Conservation (phyloP, 1,140 invertebrate genomes). For the Heliconius congener region DNA sequence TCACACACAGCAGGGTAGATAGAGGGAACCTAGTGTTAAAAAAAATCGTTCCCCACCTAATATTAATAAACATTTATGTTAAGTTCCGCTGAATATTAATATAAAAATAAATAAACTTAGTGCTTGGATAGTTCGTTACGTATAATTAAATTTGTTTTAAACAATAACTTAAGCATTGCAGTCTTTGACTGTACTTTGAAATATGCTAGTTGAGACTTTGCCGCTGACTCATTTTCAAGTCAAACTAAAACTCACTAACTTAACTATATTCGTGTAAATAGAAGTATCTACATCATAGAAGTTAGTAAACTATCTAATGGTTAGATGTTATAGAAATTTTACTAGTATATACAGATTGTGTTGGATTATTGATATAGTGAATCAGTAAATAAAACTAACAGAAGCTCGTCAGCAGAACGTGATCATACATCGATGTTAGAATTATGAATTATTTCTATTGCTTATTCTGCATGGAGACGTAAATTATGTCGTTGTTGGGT, state of each 20-base stretch:
- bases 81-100: too few species aligned
- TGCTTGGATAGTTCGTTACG: background rate
- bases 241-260: slow-evolving; percentile 1
- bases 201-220: background rate
- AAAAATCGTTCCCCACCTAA: too few species aligned
- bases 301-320: background rate
- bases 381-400: background rate
- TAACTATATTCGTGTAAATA: slow-evolving; percentile 4
- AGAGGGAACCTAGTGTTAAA: too few species aligned
- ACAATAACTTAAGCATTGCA: slow-evolving; percentile 4
- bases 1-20: too few species aligned
- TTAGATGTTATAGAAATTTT: too few species aligned
- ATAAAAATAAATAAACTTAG: background rate
- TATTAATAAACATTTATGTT: too few species aligned
- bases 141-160: slow-evolving; percentile 5
- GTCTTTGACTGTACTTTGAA: slow-evolving; percentile 3
- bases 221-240: slow-evolving; percentile 15
- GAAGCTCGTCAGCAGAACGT: background rate
- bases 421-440: background rate
- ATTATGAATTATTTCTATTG: background rate
- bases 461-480: background rate
- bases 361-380: background rate
- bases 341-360: too few species aligned
- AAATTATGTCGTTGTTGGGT: background rate
- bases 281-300: background rate